Percentiles rank a stretch among this genome's conserved stretches.
Conservation (phyloP, 2,113 vertebrate species). For the Chiloscyllium plagiosum region DNA sequence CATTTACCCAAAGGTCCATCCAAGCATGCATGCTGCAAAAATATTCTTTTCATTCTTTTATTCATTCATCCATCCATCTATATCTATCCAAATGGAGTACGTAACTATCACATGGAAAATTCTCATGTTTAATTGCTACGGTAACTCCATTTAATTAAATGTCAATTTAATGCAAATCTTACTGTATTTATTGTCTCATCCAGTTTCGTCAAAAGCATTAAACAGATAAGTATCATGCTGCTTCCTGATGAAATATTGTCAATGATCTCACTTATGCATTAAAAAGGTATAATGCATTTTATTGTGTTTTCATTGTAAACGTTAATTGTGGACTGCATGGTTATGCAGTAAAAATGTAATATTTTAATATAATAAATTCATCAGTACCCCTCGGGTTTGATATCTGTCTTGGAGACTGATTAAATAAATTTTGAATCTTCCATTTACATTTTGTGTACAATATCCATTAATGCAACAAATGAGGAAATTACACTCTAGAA, state of each 20-base stretch:
- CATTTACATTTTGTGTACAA: background rate
- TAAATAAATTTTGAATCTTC: background rate
- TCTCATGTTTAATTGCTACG: background rate
- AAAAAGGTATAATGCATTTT: background rate
- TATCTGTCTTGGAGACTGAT: background rate
- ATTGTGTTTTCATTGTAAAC: background rate
- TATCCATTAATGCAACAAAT: background rate
- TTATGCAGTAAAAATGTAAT: background rate
- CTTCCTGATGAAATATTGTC: background rate
- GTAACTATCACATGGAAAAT: background rate
- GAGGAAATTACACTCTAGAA: background rate
- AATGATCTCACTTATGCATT: background rate
- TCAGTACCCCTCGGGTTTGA: no score
- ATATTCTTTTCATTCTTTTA: background rate
- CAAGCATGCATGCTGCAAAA: background rate
- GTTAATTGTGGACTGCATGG: background rate
- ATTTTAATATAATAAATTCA: background rate
- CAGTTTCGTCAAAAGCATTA: background rate
- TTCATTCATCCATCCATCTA: background rate
- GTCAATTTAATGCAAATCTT: background rate
- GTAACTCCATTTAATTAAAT: slow-evolving; percentile 10
- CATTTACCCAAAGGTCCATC: background rate
- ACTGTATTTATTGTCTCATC: background rate
- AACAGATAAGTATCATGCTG: background rate
- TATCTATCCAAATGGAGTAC: background rate